Evolutionary conservation across 2,113 vertebrate genomes (phyloP).

Genomic region (Crypturellus undulatus): DNA sequence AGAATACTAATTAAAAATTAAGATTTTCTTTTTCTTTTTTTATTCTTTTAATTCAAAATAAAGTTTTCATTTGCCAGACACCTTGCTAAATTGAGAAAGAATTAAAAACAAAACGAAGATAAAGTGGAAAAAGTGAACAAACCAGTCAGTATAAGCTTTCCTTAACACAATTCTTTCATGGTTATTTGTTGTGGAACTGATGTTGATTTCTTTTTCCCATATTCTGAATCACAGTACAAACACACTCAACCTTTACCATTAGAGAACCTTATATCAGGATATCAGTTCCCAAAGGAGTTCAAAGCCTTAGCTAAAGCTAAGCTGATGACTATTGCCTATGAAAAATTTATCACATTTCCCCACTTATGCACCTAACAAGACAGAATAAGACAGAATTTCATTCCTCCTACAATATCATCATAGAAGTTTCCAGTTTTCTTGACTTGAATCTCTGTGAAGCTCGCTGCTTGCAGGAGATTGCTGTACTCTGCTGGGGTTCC

Average conservation of each 20-base stretch:
- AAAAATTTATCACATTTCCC: not conserved
- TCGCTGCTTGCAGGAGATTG: conserved; percentile 78
- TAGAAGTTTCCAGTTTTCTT: conserved; percentile 83
- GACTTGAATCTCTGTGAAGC: conserved; percentile 77
- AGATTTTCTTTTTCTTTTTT: too few species aligned
- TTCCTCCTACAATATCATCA: conserved; percentile 84
- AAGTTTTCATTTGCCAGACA: not conserved
- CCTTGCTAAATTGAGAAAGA: not conserved
- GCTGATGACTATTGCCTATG: not conserved
- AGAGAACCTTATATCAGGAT: not conserved
- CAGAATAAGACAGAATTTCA: conserved; percentile 79
- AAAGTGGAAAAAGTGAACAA: not conserved
- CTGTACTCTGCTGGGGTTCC: conserved; percentile 79
- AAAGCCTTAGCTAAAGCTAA: not conserved
- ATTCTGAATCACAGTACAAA: not conserved
- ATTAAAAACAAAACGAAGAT: not conserved
- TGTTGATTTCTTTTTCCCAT: not conserved
- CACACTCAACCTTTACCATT: not conserved
- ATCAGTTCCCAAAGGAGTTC: not conserved
- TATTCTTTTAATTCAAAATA: too few species aligned
- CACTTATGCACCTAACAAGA: not conserved
- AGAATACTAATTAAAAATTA: not conserved
- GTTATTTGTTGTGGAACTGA: not conserved
- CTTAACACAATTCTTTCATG: not conserved
- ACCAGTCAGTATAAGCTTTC: not conserved